Evolutionary conservation across 2,113 vertebrate genomes (phyloP), one percentile per base, ranked within the genome.

Genomic region (Bubo scandiacus): DNA sequence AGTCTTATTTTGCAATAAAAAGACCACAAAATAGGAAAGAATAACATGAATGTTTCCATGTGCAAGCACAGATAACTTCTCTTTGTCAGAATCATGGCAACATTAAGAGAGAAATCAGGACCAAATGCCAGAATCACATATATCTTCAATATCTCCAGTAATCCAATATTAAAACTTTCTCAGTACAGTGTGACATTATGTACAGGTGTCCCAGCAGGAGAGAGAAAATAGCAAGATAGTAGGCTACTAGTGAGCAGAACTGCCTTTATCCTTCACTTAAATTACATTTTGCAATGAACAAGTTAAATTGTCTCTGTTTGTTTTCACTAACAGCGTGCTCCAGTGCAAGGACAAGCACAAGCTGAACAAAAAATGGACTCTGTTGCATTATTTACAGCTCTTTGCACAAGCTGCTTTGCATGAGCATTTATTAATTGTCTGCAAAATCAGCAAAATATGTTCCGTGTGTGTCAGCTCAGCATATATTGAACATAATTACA

Each of bases 371-470:
- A 88, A 74, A 89, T 23, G 32, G 43, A 47, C 77, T 74, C 77
- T 79, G 11, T 20, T 71, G 45, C 77, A 75, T 85, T 86, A 74
- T 89, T 94, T 94, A 94, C 78, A 81, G 59, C 68, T 78, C 88
- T 95, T 36, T 94, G 67, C 92, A 90, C 89, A 94, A 77, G 87
- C 79, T 27, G 11, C 57, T 93, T 67, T 75, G n/a, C 84, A 43
- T 91, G 40, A 97, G 61, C 86, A 88, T 93, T 95, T 96, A 97
- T 97, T 95, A 97, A 98, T 97, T 96, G 72, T 71, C 92, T 97
- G 87, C 96, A 96, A 94, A 95, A 97, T 93, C 97, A 97, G 97
- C 82, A 32, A 93, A 97, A 97, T 96, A 94, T 72, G 65, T 95
- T 94, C 62, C 8, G 0, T 57, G 90, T 85, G 81, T 94, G 95